phyloP scores from a whole-genome alignment of 2,797 vertebrate species.

The Cossypha polioptera region DNA sequence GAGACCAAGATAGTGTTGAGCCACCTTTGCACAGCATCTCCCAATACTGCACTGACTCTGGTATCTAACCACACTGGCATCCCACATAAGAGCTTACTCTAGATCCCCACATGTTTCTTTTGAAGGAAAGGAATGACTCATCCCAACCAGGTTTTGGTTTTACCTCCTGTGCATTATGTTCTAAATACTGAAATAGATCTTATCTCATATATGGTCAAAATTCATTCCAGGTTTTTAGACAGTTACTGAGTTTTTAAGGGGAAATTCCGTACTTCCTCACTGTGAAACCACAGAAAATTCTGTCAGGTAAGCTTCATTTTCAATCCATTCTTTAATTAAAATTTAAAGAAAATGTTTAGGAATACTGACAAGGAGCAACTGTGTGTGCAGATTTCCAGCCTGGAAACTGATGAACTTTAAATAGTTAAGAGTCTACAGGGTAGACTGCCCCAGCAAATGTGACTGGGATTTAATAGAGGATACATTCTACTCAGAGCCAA shows the following conservation, averaged over 20 bases:
- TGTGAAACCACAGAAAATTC: neutral
- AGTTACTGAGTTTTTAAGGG: neutral
- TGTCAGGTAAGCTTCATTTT: neutral
- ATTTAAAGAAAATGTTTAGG: neutral
- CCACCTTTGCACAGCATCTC: neutral
- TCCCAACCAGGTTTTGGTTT: neutral
- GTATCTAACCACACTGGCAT: neutral
- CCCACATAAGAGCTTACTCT: neutral
- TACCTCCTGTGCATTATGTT: neutral
- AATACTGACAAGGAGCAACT: neutral
- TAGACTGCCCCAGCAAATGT: neutral
- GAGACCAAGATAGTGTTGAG: neutral
- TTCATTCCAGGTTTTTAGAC: neutral
- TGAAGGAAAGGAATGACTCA: neutral
- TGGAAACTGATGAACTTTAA: neutral
- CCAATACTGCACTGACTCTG: neutral
- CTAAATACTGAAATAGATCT: neutral
- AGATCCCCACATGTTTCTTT: neutral
- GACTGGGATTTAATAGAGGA: neutral
- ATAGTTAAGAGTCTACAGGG: neutral
- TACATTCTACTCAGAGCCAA: neutral
- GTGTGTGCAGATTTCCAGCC: neutral
- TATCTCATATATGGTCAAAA: neutral
- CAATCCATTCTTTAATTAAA: neutral
- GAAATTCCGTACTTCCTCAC: neutral